Conservation (phyloP, 2,888 invertebrate genomes). For the Dynastes maya region DNA sequence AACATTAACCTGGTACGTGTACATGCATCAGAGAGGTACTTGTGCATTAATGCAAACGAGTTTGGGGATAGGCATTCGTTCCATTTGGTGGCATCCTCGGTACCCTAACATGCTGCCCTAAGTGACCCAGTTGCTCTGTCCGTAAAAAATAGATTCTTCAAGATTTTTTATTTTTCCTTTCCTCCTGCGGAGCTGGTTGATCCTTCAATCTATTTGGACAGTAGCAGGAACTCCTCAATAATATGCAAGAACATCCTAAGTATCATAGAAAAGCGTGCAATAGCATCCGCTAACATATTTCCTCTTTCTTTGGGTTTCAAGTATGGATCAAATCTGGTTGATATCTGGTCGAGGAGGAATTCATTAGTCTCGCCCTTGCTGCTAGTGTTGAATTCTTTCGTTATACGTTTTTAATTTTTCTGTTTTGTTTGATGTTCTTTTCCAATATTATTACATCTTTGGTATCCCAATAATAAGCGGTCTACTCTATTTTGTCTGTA, state of each 20-base stretch:
- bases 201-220: conserved; percentile 55
- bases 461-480: no score
- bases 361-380: neutral
- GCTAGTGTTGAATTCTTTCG: neutral
- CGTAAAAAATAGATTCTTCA: no score
- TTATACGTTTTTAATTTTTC: no score
- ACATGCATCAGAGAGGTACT: no score
- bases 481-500: no score
- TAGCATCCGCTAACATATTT: no score
- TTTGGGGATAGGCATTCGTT: conserved; percentile 60
- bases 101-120: no score
- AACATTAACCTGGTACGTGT: no score
- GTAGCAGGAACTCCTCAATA: conserved; percentile 56
- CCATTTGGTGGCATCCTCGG: conserved; percentile 55
- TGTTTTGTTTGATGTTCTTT: no score
- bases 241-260: conserved; percentile 57
- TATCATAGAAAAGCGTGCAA: no score
- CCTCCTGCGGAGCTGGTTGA: conserved; percentile 60
- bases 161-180: conserved; percentile 50
- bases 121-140: no score
- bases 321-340: conserved; percentile 55
- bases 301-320: conserved; percentile 58
- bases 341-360: neutral
- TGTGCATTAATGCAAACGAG: conserved; percentile 58
- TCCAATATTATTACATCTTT: no score